A percentile compares a stretch with the other conserved stretches of the same genome.
Conservation (phyloP, 2,797 vertebrate genomes). For the Cirrhinus molitorella region DNA sequence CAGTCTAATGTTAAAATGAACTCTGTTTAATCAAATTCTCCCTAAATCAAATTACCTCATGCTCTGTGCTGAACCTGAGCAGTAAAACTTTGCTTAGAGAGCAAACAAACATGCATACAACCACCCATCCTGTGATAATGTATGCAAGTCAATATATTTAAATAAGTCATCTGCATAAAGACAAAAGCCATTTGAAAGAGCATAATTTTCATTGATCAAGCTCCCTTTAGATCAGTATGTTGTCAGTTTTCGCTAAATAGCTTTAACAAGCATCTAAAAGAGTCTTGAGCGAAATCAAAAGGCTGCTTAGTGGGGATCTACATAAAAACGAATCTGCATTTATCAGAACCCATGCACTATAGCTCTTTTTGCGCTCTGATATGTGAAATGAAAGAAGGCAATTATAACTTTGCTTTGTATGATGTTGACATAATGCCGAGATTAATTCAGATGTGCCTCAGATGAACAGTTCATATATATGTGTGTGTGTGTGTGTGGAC, state of each 20-base stretch:
- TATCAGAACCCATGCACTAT: constrained; percentile 27
- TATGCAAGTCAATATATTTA: constrained; percentile 59
- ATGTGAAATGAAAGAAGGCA: constrained; percentile 29
- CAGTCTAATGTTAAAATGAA: background rate
- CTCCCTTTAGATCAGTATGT: constrained; percentile 35
- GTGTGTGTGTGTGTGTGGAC: constrained; percentile 28
- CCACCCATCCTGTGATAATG: constrained; percentile 44
- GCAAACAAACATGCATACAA: constrained; percentile 13
- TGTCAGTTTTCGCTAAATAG: constrained; percentile 32
- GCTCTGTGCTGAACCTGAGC: background rate
- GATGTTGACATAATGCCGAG: constrained; percentile 59
- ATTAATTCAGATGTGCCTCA: constrained; percentile 24
- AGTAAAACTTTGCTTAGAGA: background rate
- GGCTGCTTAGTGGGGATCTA: constrained; percentile 27
- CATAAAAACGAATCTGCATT: constrained; percentile 23
- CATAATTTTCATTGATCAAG: constrained; percentile 35
- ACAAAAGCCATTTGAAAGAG: constrained; percentile 35
- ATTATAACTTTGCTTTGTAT: constrained; percentile 24
- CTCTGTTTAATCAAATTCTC: background rate
- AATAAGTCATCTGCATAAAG: constrained; percentile 42
- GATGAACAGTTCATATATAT: background rate
- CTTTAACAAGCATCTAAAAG: constrained; percentile 28
- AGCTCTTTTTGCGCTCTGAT: constrained; percentile 33
- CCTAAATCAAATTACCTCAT: background rate
- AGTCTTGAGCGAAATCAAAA: constrained; percentile 40